These are phyloP conservation scores for Amphimedon queenslandica DNA, from an alignment of 37 sponge, comb jelly and placozoan species.

Conservation along the genomic window DNA sequence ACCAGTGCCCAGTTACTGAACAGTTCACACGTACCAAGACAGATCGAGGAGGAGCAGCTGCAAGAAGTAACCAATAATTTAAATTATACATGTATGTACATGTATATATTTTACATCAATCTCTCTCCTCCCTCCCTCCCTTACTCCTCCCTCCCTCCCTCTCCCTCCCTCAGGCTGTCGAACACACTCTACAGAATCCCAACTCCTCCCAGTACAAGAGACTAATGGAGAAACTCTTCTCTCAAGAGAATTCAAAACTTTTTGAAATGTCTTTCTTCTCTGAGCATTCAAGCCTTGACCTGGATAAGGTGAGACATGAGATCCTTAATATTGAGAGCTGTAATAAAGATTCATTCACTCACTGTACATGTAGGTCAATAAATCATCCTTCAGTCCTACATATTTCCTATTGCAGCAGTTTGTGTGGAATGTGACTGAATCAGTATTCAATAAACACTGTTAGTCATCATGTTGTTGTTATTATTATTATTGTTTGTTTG, in stretches of 20 bases:
- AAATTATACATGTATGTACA: too few species aligned
- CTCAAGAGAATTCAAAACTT: constrained; percentile 29
- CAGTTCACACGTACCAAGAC: constrained; percentile 73
- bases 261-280: constrained; percentile 40
- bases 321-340: background rate
- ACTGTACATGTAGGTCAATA: constrained; percentile 6
- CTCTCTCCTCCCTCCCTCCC: too few species aligned
- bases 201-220: constrained; percentile 65
- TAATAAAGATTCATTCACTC: background rate
- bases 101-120: too few species aligned
- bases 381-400: constrained; percentile 18
- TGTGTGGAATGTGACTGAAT: constrained; percentile 24
- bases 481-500: background rate
- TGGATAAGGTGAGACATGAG: too few species aligned
- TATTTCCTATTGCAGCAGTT: constrained; percentile 40
- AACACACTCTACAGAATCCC: constrained; percentile 52
- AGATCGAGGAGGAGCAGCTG: constrained; percentile 84
- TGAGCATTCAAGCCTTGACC: constrained; percentile 31
- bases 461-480: background rate
- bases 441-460: constrained; percentile 65
- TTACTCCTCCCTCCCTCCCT: too few species aligned
- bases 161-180: constrained; percentile 64
- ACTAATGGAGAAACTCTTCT: constrained; percentile 66
- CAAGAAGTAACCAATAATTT: constrained; percentile 59
- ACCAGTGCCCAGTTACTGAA: constrained; percentile 72